A percentile compares a stretch with the other conserved stretches of the same genome.
phyloP scores from a whole-genome alignment of 2,888 invertebrate genomes.

The Athrips mouffetella region DNA sequence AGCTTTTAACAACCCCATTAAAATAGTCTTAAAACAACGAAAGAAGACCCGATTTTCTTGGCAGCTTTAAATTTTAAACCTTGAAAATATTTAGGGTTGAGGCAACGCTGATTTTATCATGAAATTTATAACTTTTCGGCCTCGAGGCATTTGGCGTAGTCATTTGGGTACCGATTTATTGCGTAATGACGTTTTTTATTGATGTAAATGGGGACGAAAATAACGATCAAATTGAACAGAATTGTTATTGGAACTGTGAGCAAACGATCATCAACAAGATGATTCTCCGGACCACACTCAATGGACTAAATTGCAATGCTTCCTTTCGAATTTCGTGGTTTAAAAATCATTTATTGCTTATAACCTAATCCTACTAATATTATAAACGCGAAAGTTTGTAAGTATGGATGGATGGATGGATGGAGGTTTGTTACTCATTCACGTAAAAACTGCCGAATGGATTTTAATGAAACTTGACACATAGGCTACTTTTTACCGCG shows the following conservation, averaged over 20 bases:
- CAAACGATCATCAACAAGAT: conserved; percentile 31
- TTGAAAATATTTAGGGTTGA: neutral
- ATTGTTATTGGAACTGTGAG: neutral
- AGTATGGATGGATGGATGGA: no score
- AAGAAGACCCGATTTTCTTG: neutral
- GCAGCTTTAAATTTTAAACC: neutral
- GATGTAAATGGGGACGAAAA: conserved; percentile 3
- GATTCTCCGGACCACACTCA: conserved; percentile 37
- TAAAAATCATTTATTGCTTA: neutral
- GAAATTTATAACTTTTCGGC: conserved; percentile 12
- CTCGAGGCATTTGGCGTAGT: conserved; percentile 5
- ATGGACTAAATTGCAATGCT: conserved; percentile 44
- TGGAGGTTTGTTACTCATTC: no score
- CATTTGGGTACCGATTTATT: conserved; percentile 9
- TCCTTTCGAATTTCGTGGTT: conserved; percentile 25
- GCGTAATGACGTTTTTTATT: conserved; percentile 3
- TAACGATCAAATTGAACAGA: conserved; percentile 4
- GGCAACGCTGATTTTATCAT: conserved; percentile 3
- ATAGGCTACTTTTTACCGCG: no score
- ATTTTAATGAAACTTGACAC: no score
- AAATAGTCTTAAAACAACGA: neutral
- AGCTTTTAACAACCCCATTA: neutral
- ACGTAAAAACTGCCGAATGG: no score
- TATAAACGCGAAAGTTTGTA: no score
- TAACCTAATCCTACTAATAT: no score